Evolutionary conservation across 2,888 invertebrate species (phyloP).

Genomic region (Apodemia hepburni): DNA sequence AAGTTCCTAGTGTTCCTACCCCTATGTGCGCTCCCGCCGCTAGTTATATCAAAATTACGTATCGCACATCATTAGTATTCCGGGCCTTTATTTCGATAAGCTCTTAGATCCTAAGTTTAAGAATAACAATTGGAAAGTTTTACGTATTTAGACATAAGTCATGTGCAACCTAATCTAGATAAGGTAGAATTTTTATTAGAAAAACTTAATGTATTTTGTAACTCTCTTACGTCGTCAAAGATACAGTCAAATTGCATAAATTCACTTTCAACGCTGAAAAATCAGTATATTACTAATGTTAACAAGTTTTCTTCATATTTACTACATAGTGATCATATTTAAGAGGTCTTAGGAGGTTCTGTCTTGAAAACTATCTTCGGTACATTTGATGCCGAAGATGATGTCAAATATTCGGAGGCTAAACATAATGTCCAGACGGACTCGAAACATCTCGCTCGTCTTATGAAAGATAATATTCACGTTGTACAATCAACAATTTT

Average conservation of each 20-base stretch:
- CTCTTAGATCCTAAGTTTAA: neutral
- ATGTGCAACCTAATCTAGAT: neutral
- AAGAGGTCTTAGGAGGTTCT: neutral
- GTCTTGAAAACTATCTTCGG: conserved; percentile 12
- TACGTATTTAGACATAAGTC: neutral
- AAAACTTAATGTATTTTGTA: neutral
- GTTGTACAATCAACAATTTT: conserved; percentile 8
- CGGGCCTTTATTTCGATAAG: neutral
- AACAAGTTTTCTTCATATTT: conserved; percentile 12
- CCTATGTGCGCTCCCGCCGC: neutral
- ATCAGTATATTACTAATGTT: conserved; percentile 5
- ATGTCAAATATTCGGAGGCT: conserved; percentile 6
- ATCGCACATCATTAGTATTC: neutral
- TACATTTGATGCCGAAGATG: conserved; percentile 6
- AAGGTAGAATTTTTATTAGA: neutral
- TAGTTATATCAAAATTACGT: neutral
- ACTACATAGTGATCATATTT: neutral
- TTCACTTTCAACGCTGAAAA: neutral
- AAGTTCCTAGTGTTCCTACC: too few relatives aligned
- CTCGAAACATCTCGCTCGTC: neutral
- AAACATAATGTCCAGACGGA: neutral
- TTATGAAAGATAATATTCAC: conserved; percentile 2
- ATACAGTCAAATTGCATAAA: conserved; percentile 2
- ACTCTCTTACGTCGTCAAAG: neutral
- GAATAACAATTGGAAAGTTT: neutral